Evolutionary conservation across 2,797 vertebrate genomes (phyloP).

Genomic region (Trichosurus vulpecula): DNA sequence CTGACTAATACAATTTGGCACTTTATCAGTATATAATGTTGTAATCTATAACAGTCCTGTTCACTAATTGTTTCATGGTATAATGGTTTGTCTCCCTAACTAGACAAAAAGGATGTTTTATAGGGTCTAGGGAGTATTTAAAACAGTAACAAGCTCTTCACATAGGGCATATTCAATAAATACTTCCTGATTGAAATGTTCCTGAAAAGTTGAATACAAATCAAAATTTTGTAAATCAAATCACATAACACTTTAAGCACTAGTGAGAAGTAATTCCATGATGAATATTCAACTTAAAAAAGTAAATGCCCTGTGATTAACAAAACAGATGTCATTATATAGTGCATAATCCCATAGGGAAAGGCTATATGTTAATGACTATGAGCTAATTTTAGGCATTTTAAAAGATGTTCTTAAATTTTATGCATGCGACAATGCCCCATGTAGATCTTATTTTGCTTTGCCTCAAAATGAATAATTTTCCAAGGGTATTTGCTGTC

Average conservation of each 20-base stretch:
- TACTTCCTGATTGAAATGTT: conserved; percentile 23
- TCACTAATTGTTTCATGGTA: conserved; percentile 38
- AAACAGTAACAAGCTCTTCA: conserved; percentile 18
- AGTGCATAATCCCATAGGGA: not conserved
- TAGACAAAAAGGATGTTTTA: conserved; percentile 1
- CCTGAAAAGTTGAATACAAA: conserved; percentile 43
- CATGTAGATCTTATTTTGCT: conserved; percentile 10
- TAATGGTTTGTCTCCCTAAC: conserved; percentile 5
- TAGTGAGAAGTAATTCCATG: not conserved
- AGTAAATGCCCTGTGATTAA: not conserved
- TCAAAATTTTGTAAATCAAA: conserved; percentile 40
- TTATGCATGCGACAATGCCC: conserved; percentile 1
- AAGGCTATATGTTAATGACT: not conserved
- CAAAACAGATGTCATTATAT: not conserved
- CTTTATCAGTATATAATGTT: not conserved
- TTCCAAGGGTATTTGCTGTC: conserved; percentile 51
- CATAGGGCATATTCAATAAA: conserved; percentile 10
- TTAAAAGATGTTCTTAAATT: conserved; percentile 22
- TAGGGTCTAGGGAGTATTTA: not conserved
- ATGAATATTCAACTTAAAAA: not conserved
- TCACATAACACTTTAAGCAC: not conserved
- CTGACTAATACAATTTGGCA: not conserved
- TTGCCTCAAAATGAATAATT: conserved; percentile 16
- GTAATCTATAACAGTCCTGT: not conserved
- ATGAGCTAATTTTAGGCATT: conserved; percentile 4